Conservation (phyloP, 2,797 vertebrate species). For the Thalassophryne amazonica region DNA sequence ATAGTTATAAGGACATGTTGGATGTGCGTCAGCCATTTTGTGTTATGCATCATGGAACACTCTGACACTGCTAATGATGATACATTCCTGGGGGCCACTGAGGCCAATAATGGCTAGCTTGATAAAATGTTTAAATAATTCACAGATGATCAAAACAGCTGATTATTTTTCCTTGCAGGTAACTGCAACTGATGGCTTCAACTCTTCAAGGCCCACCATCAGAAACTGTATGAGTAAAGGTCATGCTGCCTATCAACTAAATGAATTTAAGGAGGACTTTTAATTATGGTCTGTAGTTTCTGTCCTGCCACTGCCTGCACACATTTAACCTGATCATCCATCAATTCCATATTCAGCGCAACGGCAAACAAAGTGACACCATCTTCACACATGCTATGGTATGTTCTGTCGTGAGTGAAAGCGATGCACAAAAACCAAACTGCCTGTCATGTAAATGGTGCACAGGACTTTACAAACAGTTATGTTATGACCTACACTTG, state of each 20-base stretch:
- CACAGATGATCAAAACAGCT: too few relatives aligned
- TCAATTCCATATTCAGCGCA: conserved; percentile 52
- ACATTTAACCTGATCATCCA: conserved; percentile 37
- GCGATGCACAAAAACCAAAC: neutral
- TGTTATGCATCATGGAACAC: too few relatives aligned
- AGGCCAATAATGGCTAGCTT: too few relatives aligned
- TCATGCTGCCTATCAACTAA: conserved; percentile 73
- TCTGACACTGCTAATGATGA: too few relatives aligned
- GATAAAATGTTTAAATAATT: too few relatives aligned
- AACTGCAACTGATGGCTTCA: too few relatives aligned
- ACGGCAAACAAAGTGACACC: conserved; percentile 36
- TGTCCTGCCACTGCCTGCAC: conserved; percentile 48
- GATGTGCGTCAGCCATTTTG: too few relatives aligned
- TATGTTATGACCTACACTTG: too few relatives aligned
- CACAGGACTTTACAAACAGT: too few relatives aligned
- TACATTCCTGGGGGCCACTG: too few relatives aligned
- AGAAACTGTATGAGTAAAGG: conserved; percentile 49
- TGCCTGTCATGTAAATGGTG: neutral
- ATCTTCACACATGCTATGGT: conserved; percentile 2
- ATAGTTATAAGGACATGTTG: too few relatives aligned
- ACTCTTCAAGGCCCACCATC: conserved; percentile 39
- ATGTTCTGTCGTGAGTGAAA: neutral
- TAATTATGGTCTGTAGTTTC: conserved; percentile 69
- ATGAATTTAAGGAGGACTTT: conserved; percentile 65
- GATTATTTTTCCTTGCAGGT: too few relatives aligned